A percentile compares a stretch with the other conserved stretches of the same genome.
These are phyloP conservation scores for Enteromius argenteus DNA, from an alignment of 2,797 vertebrate species.

Conservation along the genomic window DNA sequence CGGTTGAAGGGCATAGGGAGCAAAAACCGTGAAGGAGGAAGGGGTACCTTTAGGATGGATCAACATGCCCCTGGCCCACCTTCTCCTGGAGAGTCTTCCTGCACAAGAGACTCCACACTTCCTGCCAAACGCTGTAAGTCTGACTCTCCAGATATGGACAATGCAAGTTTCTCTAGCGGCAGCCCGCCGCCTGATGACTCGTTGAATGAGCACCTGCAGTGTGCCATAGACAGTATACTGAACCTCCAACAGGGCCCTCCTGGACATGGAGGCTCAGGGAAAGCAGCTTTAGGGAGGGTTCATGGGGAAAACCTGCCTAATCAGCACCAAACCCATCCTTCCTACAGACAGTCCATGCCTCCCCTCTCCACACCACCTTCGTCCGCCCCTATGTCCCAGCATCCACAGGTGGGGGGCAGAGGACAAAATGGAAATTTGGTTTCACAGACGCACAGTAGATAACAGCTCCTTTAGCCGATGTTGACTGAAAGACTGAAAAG, in stretches of 20 bases:
- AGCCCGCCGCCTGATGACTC: conserved; percentile 91
- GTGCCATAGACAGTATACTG: conserved; percentile 96
- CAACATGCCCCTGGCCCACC: conserved; percentile 82
- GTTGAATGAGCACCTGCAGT: conserved; percentile 92
- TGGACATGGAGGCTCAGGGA: conserved; percentile 68
- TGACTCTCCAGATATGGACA: conserved; percentile 91
- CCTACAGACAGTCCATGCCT: conserved; percentile 76
- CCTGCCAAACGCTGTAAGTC: conserved; percentile 90
- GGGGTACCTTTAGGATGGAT: conserved; percentile 78
- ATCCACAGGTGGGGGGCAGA: conserved; percentile 82
- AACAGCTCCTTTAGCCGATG: conserved; percentile 76
- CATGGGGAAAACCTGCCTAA: conserved; percentile 70
- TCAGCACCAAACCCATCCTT: conserved; percentile 75
- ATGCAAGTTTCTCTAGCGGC: conserved; percentile 94
- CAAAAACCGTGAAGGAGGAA: conserved; percentile 75
- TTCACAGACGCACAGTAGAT: conserved; percentile 94
- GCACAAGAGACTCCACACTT: conserved; percentile 83
- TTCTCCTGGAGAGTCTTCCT: conserved; percentile 73
- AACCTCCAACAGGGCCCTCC: conserved; percentile 89
- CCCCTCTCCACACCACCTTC: conserved; percentile 72
- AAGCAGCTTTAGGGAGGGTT: conserved; percentile 69
- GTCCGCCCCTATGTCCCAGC: conserved; percentile 79
- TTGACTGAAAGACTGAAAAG: conserved; percentile 62
- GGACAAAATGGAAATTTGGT: conserved; percentile 92
- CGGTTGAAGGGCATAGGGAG: conserved; percentile 68